A percentile compares a stretch with the other conserved stretches of the same genome.
Conservation (phyloP, 2,888 invertebrate species). For the Eugnorisma glareosa region DNA sequence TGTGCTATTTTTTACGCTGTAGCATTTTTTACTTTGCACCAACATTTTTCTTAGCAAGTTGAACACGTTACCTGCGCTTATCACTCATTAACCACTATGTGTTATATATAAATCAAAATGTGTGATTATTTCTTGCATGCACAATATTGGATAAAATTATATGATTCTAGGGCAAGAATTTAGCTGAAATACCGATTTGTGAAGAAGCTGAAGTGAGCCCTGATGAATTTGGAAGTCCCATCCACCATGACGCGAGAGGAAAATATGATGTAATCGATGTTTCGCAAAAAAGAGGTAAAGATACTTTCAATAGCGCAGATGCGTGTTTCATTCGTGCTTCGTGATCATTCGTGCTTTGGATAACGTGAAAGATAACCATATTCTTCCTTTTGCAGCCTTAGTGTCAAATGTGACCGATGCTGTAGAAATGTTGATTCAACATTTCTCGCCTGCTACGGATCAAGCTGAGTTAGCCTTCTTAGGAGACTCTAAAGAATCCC, state of each 20-base stretch:
- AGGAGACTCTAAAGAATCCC: slow-evolving; percentile 91
- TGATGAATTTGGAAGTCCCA: slow-evolving; percentile 90
- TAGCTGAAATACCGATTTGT: slow-evolving; percentile 92
- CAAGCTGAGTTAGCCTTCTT: slow-evolving; percentile 91
- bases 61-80: slow-evolving; percentile 62
- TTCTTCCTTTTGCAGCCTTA: slow-evolving; percentile 89
- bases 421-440: slow-evolving; percentile 93
- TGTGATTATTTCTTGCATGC: slow-evolving; percentile 21
- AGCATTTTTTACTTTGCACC: slow-evolving; percentile 63
- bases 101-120: slow-evolving; percentile 19
- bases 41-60: slow-evolving; percentile 54
- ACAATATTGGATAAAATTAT: slow-evolving; percentile 37
- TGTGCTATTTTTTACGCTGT: slow-evolving; percentile 47
- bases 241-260: slow-evolving; percentile 81
- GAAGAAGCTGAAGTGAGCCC: slow-evolving; percentile 92
- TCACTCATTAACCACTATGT: slow-evolving; percentile 63
- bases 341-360: neutral
- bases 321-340: no score
- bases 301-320: neutral
- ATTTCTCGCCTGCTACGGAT: slow-evolving; percentile 92
- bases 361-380: neutral
- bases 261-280: slow-evolving; percentile 89
- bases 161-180: slow-evolving; percentile 88
- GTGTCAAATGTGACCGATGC: slow-evolving; percentile 94
- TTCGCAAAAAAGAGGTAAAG: slow-evolving; percentile 91